Evolutionary conservation across 2,797 vertebrate genomes (phyloP).

Genomic region (Mustela erminea): DNA sequence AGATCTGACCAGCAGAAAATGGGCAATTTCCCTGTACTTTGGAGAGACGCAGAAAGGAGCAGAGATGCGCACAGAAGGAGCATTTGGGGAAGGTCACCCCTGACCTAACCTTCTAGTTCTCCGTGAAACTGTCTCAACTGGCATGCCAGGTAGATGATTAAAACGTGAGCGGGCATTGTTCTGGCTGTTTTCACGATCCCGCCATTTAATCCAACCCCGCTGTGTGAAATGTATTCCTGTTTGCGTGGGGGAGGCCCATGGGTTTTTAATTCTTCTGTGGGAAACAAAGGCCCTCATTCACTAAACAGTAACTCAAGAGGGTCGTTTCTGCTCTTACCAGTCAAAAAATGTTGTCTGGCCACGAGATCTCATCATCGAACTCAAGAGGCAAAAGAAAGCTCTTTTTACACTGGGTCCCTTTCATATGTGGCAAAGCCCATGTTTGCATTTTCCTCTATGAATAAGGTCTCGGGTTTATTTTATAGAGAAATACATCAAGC

Average conservation of each 20-base stretch:
- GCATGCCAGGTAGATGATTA: slow-evolving; percentile 81
- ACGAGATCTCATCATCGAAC: slow-evolving; percentile 81
- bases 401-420: slow-evolving; percentile 67
- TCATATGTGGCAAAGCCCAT: slow-evolving; percentile 28
- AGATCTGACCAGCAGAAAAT: background rate
- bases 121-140: slow-evolving; percentile 40
- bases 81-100: background rate
- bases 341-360: slow-evolving; percentile 85
- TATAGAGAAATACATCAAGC: slow-evolving; percentile 73
- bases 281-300: slow-evolving; percentile 84
- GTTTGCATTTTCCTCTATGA: slow-evolving; percentile 47
- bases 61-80: background rate
- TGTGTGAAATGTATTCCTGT: slow-evolving; percentile 78
- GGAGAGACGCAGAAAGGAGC: background rate
- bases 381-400: slow-evolving; percentile 74
- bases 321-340: slow-evolving; percentile 79
- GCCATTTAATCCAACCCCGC: slow-evolving; percentile 83
- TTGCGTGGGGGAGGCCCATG: slow-evolving; percentile 81
- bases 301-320: slow-evolving; percentile 83
- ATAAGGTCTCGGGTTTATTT: slow-evolving; percentile 75
- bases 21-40: background rate
- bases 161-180: slow-evolving; percentile 79
- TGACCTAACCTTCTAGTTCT: background rate
- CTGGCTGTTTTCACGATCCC: slow-evolving; percentile 70
- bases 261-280: slow-evolving; percentile 79